These are phyloP conservation scores for Drosophila mettleri DNA, from an alignment of 2,888 invertebrate species.

Conservation along the genomic window DNA sequence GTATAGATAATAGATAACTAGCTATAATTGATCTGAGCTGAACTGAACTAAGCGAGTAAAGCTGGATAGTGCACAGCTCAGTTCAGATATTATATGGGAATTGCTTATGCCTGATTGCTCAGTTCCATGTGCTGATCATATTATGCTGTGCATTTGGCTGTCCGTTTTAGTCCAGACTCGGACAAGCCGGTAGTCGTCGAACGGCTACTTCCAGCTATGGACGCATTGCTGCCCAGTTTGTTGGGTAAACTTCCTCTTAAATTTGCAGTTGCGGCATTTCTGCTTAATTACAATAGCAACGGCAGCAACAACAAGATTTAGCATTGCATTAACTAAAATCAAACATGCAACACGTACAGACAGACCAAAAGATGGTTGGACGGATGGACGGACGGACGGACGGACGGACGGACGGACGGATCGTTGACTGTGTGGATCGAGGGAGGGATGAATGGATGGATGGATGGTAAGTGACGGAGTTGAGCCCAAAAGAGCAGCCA, in stretches of 20 bases:
- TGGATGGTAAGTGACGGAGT: conserved; percentile 42
- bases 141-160: not conserved
- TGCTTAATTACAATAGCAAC: conserved; percentile 45
- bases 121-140: not conserved
- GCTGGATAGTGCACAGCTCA: too few relatives aligned
- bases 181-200: conserved; percentile 21
- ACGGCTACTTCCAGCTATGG: conserved; percentile 7
- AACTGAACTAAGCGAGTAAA: not conserved
- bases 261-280: conserved; percentile 34
- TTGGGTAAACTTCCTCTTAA: conserved; percentile 59
- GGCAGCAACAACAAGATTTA: conserved; percentile 52
- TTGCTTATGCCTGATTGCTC: not conserved
- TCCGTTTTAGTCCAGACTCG: conserved; percentile 15
- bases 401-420: conserved; percentile 20
- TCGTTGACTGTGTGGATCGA: not conserved
- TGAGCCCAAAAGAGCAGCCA: conserved; percentile 57
- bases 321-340: conserved; percentile 67
- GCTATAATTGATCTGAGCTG: not conserved
- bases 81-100: not conserved
- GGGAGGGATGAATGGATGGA: conserved; percentile 3
- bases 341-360: conserved; percentile 70
- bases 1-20: not conserved
- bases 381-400: conserved; percentile 23
- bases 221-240: conserved; percentile 43
- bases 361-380: conserved; percentile 15